Evolutionary conservation across 2,113 vertebrate species (phyloP), one percentile per base, ranked within the genome.

Genomic region (Otus sunia): DNA sequence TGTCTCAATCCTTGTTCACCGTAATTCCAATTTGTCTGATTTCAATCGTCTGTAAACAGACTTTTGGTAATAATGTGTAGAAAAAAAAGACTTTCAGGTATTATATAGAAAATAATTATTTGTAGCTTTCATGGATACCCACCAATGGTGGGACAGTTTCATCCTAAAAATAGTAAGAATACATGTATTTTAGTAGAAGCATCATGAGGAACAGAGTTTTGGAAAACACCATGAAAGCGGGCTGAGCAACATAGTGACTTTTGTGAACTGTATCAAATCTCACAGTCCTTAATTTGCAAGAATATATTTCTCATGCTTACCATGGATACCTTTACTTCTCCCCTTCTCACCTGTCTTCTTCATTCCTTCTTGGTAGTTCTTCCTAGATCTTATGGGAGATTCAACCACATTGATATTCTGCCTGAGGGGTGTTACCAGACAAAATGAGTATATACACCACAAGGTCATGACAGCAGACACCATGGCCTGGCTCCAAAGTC

Each of bases 401-500:
- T 77, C 4, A 11, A 30, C 53, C 30, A 10, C 18, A 7, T 6
- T 49, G 30, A 11, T 74, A 22, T 26, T 90, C 41, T 55, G 27
- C 37, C 23, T 23, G 64, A 30, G 16, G 11, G 18, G 2, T 69
- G 7, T 66, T 86, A 39, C 15, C 19, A 21, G 47, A 14, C 22
- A 67, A 78, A 90, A 73, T 34, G 34, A 83, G 43, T 45, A 22
- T 36, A 12, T 21, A 39, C 13, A 18, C 32, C 10, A 19, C 32
- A 27, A 8, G 7, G 11, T 41, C 2, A 0, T 36, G n/a, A 19
- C 5, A 66, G 30, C 26, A 58, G 58, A 34, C 27, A 67, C 14
- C 37, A n/a, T 14, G 13, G 16, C 23, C 43, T 47, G 36, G 29
- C 37, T 50, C 27, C 8, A 9, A 68, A 89, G 45, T 29, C 43